These are phyloP conservation scores for Acyrthosiphon pisum DNA, from an alignment of 1,140 invertebrate genomes.

Conservation along the genomic window DNA sequence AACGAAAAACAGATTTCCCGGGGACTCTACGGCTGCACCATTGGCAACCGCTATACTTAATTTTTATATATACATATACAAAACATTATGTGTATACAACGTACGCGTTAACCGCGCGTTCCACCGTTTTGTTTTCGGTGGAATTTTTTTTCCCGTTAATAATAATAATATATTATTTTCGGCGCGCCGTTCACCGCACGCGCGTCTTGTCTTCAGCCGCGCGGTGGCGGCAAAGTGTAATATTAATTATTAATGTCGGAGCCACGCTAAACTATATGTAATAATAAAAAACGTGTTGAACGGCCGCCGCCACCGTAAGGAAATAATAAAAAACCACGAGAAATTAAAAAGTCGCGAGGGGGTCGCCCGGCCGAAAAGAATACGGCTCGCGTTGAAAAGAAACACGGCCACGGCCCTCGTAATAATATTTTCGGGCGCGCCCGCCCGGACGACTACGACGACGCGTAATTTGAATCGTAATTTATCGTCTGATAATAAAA, in stretches of 20 bases:
- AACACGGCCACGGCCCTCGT: not conserved
- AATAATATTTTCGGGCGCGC: not conserved
- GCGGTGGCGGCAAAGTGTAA: not conserved
- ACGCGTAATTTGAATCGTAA: conserved; percentile 34
- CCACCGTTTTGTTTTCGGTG: conserved; percentile 13
- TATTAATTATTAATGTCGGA: conserved; percentile 42
- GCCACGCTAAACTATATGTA: not conserved
- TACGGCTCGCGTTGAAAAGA: conserved; percentile 21
- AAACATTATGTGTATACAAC: not conserved
- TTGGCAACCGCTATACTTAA: not conserved
- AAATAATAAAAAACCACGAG: not conserved
- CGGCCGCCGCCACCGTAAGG: not conserved
- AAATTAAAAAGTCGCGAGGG: conserved; percentile 51
- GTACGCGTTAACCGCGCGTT: not conserved
- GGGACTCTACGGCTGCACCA: not conserved
- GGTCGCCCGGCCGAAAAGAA: not conserved
- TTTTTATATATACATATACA: not conserved
- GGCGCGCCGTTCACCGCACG: not conserved
- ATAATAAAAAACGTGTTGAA: conserved; percentile 35
- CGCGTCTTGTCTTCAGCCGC: not conserved
- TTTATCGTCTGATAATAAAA: conserved; percentile 28
- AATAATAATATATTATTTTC: conserved; percentile 1
- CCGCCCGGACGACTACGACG: not conserved
- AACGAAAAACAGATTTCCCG: conserved; percentile 44
- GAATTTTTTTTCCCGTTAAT: not conserved